Percentiles rank a stretch among this genome's conserved stretches.
Conservation (phyloP, 2,888 invertebrate genomes). For the Ennomos erosarius region DNA sequence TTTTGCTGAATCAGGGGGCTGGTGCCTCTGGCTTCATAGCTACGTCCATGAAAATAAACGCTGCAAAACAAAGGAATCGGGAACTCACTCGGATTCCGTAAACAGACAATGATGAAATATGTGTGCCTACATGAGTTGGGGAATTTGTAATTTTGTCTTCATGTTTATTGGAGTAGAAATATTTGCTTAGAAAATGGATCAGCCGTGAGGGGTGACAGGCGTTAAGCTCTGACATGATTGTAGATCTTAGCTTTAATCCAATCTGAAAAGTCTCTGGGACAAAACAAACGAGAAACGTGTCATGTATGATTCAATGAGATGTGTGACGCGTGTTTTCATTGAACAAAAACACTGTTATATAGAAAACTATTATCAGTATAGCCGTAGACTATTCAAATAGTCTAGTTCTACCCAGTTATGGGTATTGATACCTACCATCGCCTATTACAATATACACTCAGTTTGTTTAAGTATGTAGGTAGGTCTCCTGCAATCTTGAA, state of each 20-base stretch:
- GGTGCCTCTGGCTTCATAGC: neutral
- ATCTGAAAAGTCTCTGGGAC: neutral
- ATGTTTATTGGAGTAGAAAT: slow-evolving; percentile 14
- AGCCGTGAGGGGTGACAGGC: slow-evolving; percentile 2
- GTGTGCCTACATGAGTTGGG: slow-evolving; percentile 12
- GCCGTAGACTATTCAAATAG: no score
- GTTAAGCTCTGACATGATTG: slow-evolving; percentile 14
- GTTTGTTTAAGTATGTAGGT: no score
- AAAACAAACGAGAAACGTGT: neutral
- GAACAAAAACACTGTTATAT: no score
- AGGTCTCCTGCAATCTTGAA: no score
- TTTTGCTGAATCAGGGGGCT: no score
- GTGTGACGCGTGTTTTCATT: neutral
- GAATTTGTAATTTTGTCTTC: slow-evolving; percentile 28
- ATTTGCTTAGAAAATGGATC: slow-evolving; percentile 20
- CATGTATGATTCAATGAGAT: neutral
- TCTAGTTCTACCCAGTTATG: no score
- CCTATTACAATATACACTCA: no score
- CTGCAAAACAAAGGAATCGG: slow-evolving; percentile 24
- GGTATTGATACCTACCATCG: no score
- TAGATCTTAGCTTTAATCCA: slow-evolving; percentile 1
- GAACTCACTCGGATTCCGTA: slow-evolving; percentile 19
- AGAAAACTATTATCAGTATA: no score
- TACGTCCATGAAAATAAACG: slow-evolving; percentile 18
- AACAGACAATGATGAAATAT: slow-evolving; percentile 27